Evolutionary conservation across 2,797 vertebrate genomes (phyloP).

Genomic region (Phataginus tetradactyla): DNA sequence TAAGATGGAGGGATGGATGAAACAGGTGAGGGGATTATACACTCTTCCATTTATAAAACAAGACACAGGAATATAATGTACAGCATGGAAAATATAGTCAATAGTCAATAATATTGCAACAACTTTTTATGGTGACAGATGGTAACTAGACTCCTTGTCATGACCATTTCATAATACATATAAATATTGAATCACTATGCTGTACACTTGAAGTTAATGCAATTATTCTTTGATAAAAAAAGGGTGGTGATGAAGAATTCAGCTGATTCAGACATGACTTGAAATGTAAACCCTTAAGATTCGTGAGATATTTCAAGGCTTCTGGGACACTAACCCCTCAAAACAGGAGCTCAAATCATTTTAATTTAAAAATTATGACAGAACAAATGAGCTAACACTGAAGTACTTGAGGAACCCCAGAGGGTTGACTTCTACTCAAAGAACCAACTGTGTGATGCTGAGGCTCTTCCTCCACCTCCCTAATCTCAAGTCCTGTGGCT

Average conservation of each 20-base stretch:
- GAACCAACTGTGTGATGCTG: not conserved
- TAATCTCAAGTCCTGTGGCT: not conserved
- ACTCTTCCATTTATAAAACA: not conserved
- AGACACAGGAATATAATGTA: not conserved
- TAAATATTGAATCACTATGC: not conserved
- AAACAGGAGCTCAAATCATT: not conserved
- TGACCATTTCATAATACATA: not conserved
- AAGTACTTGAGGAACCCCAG: not conserved
- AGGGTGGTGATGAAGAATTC: not conserved
- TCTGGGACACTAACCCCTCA: not conserved
- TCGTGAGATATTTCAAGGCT: not conserved
- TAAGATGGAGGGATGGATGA: not conserved
- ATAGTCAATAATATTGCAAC: not conserved
- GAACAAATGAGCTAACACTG: not conserved
- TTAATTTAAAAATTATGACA: constrained; percentile 21
- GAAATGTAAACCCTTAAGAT: constrained; percentile 20
- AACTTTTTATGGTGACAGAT: not conserved
- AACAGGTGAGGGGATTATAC: not conserved
- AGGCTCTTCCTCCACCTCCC: not conserved
- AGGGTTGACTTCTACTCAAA: not conserved
- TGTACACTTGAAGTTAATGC: not conserved
- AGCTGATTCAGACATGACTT: not conserved
- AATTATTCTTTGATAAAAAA: not conserved
- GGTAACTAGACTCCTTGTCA: no score
- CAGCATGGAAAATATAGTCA: not conserved